Base-by-base conservation (phyloP, 2,797 vertebrate genomes). In the Chelon labrosus region DNA sequence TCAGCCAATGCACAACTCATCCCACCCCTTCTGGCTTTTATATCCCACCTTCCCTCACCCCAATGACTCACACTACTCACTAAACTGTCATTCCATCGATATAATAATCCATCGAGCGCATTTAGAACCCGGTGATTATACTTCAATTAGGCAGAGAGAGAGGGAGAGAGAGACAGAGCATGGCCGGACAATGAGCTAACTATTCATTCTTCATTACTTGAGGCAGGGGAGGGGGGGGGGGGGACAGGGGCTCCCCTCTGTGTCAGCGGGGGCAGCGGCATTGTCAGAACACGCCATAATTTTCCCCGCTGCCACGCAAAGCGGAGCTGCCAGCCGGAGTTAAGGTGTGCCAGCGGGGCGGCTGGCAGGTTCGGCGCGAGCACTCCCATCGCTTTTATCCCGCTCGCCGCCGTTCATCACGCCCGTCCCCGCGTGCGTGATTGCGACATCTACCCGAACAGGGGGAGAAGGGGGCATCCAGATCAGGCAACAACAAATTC, bases 211-310 rank as follows among this genome's bases (percentile, higher is more conserved):
- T 86, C 83, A 89, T 90, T 83, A 82, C 27, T 63, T 55, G 64
- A 50, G 65, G 75, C 42, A 56, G 77, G 67, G 68, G 31, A 31
- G 31, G 31, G 31, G 31, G 2, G 31, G 1, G 1, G 31, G 31
- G 2, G 31, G 79, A 83, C 75, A 79, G 84, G 85, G 85, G 73
- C 70, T 68, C 72, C 73, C 83, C 85, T 87, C 54, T 77, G 82
- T 85, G 85, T 87, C 88, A 82, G 74, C 72, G 13, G 85, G 83
- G 86, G 65, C 81, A 44, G 65, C 73, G 88, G 79, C 88, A 84
- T 89, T 86, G 89, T 92, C 90, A 91, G 78, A 88, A 85, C 56
- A 70, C 66, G 13, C 87, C 78, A 90, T 90, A 84, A 91, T 91
- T 91, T 88, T 87, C 75, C 66, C 22, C 46, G 51, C 79, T 85